Conservation (phyloP, 2,113 vertebrate genomes). For the Pluvianellus socialis region DNA sequence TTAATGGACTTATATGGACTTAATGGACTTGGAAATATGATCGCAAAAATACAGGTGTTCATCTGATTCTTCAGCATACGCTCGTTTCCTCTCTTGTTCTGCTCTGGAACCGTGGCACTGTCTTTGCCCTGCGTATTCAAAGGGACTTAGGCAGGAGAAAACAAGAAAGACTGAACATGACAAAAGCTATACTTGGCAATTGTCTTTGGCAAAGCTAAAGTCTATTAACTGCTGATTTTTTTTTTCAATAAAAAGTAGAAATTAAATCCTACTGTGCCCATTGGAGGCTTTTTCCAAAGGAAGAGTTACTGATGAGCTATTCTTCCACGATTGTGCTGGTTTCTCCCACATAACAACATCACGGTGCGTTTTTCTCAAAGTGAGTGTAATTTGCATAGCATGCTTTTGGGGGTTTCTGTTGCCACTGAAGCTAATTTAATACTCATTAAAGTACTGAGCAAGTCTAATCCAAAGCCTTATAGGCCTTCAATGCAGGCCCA, state of each 20-base stretch:
- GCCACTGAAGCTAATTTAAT: constrained; percentile 14
- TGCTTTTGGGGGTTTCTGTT: constrained; percentile 21
- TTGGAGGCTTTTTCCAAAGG: not conserved
- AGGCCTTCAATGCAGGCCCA: not conserved
- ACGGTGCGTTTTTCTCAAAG: not conserved
- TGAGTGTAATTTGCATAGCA: constrained; percentile 12
- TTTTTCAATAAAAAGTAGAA: not conserved
- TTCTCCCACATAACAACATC: not conserved
- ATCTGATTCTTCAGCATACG: not conserved
- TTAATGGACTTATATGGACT: not conserved
- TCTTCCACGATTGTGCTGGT: not conserved
- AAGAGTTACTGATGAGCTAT: constrained; percentile 24
- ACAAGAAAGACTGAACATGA: not conserved
- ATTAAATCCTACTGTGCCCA: constrained; percentile 37
- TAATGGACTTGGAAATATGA: not conserved
- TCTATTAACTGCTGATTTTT: not conserved
- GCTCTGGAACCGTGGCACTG: not conserved
- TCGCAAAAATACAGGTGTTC: not conserved
- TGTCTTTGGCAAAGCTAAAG: not conserved
- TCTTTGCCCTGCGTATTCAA: not conserved
- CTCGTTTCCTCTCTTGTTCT: not conserved
- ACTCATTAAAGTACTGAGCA: constrained; percentile 35
- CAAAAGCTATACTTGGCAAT: not conserved
- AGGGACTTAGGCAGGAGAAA: not conserved
- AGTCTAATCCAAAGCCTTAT: constrained; percentile 11